Percentiles rank a stretch among this genome's conserved stretches.
phyloP scores from a whole-genome alignment of 2,797 vertebrate genomes.

The Naso thynnoides region DNA sequence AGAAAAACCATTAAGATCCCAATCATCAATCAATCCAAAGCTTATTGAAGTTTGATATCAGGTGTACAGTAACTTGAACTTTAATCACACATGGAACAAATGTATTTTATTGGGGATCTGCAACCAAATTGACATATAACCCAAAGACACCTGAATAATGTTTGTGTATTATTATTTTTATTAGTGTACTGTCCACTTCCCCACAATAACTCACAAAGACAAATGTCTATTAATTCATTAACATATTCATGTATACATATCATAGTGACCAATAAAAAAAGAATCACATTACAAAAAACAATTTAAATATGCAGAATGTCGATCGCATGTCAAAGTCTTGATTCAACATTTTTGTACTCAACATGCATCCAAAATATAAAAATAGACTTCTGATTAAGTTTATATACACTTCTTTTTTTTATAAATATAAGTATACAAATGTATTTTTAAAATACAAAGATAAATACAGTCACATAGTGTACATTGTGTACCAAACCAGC shows the following conservation, averaged over 20 bases:
- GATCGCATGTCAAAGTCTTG: constrained; percentile 80
- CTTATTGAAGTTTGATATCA: too few species aligned
- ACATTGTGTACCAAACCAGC: constrained; percentile 92
- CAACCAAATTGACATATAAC: not conserved
- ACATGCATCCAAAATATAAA: constrained; percentile 94
- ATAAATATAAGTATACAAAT: constrained; percentile 97
- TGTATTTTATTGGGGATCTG: not conserved
- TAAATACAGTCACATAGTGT: constrained; percentile 99
- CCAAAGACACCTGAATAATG: constrained; percentile 5
- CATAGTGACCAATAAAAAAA: constrained; percentile 73
- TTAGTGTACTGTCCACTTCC: constrained; percentile 57
- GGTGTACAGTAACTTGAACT: too few species aligned
- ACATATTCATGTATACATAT: constrained; percentile 81
- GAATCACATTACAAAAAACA: constrained; percentile 78
- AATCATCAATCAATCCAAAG: too few species aligned
- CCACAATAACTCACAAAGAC: constrained; percentile 73
- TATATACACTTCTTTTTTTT: constrained; percentile 88
- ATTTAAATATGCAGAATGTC: constrained; percentile 79
- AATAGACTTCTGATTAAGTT: constrained; percentile 95
- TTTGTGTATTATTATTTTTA: constrained; percentile 67
- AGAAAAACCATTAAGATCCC: too few species aligned
- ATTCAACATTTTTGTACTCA: constrained; percentile 81
- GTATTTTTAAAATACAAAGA: constrained; percentile 99
- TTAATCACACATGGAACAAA: not conserved
- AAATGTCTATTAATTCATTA: constrained; percentile 70